These are phyloP conservation scores for Lycaon pictus DNA, from an alignment of 2,113 vertebrate genomes.

Conservation along the genomic window DNA sequence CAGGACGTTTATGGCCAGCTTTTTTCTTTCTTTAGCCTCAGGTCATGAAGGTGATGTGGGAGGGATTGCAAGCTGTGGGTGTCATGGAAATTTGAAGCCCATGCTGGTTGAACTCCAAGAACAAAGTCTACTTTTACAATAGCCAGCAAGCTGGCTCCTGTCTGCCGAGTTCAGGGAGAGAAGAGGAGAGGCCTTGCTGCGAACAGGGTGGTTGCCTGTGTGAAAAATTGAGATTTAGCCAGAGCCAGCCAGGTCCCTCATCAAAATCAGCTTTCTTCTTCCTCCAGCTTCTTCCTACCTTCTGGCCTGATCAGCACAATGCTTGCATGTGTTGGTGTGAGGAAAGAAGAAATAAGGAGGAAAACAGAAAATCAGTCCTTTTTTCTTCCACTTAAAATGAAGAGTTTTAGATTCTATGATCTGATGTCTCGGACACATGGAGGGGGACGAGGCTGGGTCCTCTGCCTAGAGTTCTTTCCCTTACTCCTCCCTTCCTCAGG, in stretches of 20 bases:
- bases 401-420: background rate
- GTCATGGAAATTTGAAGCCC: constrained; percentile 71
- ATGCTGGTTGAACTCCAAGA: constrained; percentile 69
- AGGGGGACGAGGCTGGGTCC: background rate
- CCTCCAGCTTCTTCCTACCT: background rate
- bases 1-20: background rate
- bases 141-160: constrained; percentile 51
- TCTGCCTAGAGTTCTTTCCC: background rate
- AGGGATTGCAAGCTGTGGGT: constrained; percentile 19
- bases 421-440: background rate
- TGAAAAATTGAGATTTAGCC: background rate
- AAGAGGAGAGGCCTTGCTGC: background rate
- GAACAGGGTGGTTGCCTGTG: background rate
- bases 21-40: constrained; percentile 65
- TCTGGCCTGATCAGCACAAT: background rate
- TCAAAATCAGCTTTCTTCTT: background rate
- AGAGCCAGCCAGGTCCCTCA: background rate
- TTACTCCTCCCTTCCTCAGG: background rate
- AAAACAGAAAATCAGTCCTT: background rate
- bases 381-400: background rate
- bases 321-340: background rate
- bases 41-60: constrained; percentile 60
- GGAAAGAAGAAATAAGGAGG: background rate
- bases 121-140: constrained; percentile 71
- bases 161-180: background rate